Conservation (phyloP, 1,140 invertebrate species). For the Macrobrachium nipponense region DNA sequence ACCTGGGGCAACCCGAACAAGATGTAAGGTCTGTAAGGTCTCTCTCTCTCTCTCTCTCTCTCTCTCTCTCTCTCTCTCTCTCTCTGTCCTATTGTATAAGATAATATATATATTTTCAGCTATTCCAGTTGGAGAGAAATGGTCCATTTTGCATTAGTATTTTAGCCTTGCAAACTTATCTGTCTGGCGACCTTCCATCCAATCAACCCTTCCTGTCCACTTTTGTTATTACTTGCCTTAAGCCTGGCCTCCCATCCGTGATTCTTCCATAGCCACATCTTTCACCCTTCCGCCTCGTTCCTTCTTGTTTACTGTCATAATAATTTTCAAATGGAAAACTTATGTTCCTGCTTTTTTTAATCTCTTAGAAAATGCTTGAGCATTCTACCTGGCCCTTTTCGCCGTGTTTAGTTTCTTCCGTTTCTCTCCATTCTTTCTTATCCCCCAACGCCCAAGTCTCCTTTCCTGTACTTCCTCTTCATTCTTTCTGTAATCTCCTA, state of each 20-base stretch:
- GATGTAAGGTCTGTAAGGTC: too few relatives aligned
- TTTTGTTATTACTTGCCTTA: too few relatives aligned
- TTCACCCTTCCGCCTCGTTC: too few relatives aligned
- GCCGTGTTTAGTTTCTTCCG: neutral
- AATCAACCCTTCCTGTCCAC: neutral
- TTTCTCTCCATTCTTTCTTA: neutral
- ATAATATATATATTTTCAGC: too few relatives aligned
- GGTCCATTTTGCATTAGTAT: too few relatives aligned
- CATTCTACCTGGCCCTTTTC: too few relatives aligned
- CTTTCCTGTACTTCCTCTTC: neutral
- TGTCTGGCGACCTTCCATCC: neutral
- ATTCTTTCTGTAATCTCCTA: too few relatives aligned
- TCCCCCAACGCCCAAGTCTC: neutral
- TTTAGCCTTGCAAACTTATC: neutral
- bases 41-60: constrained; percentile 44
- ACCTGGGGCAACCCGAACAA: too few relatives aligned
- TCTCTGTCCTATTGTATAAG: neutral
- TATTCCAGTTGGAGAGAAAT: too few relatives aligned
- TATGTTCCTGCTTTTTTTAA: constrained; percentile 4
- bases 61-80: constrained; percentile 42
- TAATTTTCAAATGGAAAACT: neutral
- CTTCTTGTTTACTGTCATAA: too few relatives aligned
- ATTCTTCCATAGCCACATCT: too few relatives aligned
- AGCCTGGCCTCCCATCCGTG: too few relatives aligned
- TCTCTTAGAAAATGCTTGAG: neutral